Evolutionary conservation across 2,797 vertebrate genomes (phyloP), one percentile per base, ranked within the genome.

Genomic region (Xenops minutus): DNA sequence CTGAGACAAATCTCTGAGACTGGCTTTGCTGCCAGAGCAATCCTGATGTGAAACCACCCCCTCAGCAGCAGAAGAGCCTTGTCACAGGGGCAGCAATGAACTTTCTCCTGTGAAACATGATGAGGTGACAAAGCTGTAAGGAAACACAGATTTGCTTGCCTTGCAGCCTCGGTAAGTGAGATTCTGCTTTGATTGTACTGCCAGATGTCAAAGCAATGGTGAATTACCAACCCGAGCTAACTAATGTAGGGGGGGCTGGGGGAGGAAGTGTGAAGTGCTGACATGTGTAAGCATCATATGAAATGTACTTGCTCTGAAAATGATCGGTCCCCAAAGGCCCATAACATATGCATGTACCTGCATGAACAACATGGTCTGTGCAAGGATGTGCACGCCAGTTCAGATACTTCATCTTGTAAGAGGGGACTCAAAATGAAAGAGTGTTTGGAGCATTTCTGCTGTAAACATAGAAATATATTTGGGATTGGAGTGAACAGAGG

Each of bases 141-240:
- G 67, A 92, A 92, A 66, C 87, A 85, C 36, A 82, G 67, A 61
- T 76, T 76, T 72, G 77, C 88, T 88, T 92, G 74, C 80, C 49
- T 94, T 89, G 88, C 85, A 94, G 94, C 73, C 63, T 84, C 0
- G 0, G 36, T 44, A 56, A 81, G 79, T 54, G 91, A 82, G 52
- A 88, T 54, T 48, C 55, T 93, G 83, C 83, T 94, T 93, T 76
- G 62, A 77, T 61, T 84, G 74, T 66, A n/a, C 66, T 91, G 92
- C 95, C 82, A 93, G 92, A 86, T 93, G 86, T 92, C 89, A 86
- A 66, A 80, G 87, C 72, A 52, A n/a, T 36, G 62, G 76, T 78
- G 77, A 84, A 84, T 91, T 94, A 94, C 87, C 62, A 92, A 61
- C n/a, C 43, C 2, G 0, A 84, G 79, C 22, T 83, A 63, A 85